phyloP scores from a whole-genome alignment of 2,888 invertebrate genomes.

The Steromphala cineraria region DNA sequence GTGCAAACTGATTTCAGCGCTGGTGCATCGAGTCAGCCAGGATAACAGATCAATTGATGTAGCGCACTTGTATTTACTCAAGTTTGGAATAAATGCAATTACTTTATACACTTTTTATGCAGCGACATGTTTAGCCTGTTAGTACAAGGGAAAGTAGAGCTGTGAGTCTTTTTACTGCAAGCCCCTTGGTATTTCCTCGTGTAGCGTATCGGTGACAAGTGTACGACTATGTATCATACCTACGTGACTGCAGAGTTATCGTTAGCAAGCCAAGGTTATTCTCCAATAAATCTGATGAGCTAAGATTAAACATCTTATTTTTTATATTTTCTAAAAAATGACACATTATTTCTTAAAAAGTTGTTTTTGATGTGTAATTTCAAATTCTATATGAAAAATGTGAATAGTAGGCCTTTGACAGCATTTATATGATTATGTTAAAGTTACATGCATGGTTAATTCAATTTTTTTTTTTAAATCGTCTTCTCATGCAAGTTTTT shows the following conservation, averaged over 20 bases:
- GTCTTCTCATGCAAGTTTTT: too few species aligned
- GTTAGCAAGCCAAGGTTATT: too few species aligned
- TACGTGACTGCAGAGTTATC: neutral
- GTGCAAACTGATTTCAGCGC: neutral
- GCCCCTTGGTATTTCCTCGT: neutral
- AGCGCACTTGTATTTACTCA: neutral
- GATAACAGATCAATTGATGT: neutral
- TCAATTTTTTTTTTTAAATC: too few species aligned
- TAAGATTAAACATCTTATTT: too few species aligned
- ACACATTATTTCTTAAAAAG: too few species aligned
- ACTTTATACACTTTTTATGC: slow-evolving; percentile 11
- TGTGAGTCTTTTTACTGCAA: neutral
- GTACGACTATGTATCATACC: neutral
- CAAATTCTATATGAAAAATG: too few species aligned
- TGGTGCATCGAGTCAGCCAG: neutral
- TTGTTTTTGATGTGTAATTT: too few species aligned
- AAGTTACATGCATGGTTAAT: too few species aligned
- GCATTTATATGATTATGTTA: too few species aligned
- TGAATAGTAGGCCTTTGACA: too few species aligned
- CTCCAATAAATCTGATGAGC: too few species aligned
- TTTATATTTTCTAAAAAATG: too few species aligned
- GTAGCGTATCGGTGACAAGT: neutral
- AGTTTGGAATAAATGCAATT: slow-evolving; percentile 13
- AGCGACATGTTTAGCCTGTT: slow-evolving; percentile 3
- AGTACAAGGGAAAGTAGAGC: neutral